Percentiles rank a stretch among this genome's conserved stretches.
Conservation (phyloP, 2,797 vertebrate species). For the Champsocephalus gunnari region DNA sequence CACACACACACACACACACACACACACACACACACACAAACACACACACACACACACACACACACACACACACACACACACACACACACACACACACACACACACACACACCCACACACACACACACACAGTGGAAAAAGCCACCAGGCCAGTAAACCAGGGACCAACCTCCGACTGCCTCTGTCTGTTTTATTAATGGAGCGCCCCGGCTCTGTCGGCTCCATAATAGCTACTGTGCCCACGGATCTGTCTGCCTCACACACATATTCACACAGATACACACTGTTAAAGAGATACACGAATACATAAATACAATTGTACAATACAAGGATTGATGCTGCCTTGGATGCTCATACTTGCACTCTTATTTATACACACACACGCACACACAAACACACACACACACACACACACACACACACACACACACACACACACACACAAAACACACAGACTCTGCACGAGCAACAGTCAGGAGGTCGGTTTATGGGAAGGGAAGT, state of each 20-base stretch:
- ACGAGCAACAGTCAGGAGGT: constrained; percentile 15
- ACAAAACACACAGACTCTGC: background rate
- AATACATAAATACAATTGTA: constrained; percentile 12
- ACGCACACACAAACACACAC: constrained; percentile 9
- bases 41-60: constrained; percentile 41
- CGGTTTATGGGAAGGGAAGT: constrained; percentile 26
- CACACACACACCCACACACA: constrained; percentile 31
- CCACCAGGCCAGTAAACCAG: constrained; percentile 67
- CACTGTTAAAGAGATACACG: constrained; percentile 13
- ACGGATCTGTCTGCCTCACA: constrained; percentile 59
- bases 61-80: background rate
- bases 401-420: constrained; percentile 7
- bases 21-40: background rate
- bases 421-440: background rate
- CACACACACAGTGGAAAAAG: constrained; percentile 60
- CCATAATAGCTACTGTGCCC: constrained; percentile 75
- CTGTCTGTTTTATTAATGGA: constrained; percentile 82
- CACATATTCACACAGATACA: constrained; percentile 8
- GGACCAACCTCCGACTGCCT: constrained; percentile 69
- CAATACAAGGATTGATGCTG: constrained; percentile 24
- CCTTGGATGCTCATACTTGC: constrained; percentile 9
- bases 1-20: no score
- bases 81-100: constrained; percentile 20
- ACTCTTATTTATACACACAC: background rate
- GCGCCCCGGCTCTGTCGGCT: constrained; percentile 61